Base-by-base conservation (phyloP, 2,113 vertebrate species). In the Otocyon megalotis region DNA sequence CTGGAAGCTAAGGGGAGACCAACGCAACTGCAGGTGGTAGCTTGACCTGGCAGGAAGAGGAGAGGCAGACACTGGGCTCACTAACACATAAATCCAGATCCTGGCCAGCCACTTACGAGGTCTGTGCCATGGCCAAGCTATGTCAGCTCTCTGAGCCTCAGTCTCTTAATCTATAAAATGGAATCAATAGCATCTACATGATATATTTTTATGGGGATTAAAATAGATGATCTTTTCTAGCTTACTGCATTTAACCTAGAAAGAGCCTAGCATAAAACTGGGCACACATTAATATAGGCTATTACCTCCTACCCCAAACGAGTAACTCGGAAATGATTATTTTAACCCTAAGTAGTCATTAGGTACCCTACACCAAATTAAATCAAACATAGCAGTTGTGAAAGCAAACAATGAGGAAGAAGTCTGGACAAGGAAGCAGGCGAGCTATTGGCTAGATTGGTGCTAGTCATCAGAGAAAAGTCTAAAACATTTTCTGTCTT, bases 121-220 rank as follows among this genome's bases (percentile, higher is more conserved):
- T 58, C 26, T 86, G 85, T 20, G 32, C 43, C 32, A 72, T 50
- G 14, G 60, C 24, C 35, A 58, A 32, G 8, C 56, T 84, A 37
- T 22, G 71, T 56, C 79, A 79, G 5, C n/a, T 90, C n/a, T 48
- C 35, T 20, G 63, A 74, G 30, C 4, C 35, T 63, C 88, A 50
- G 43, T 48, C 28, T 92, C 50, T 62, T 84, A 72, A 53, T 95
- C 48, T 87, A 5, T n/a, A 87, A 77, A 93, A 77, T 97, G 43
- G 63, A 62, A 63, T 90, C 53, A 81, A 76, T 54, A 74, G 60
- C 13, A 67, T 48, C 63, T 24, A 84, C 58, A 53, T 85, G 13
- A 90, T 16, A 62, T 8, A 12, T 79, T 96, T 83, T 62, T n/a
- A 32, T 35, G 62, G 35, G 11, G 7, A 43, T n/a, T 87, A 65